These are phyloP conservation scores for Crocodylus rhombifer DNA, from an alignment of 2,797 vertebrate genomes.

Conservation along the genomic window DNA sequence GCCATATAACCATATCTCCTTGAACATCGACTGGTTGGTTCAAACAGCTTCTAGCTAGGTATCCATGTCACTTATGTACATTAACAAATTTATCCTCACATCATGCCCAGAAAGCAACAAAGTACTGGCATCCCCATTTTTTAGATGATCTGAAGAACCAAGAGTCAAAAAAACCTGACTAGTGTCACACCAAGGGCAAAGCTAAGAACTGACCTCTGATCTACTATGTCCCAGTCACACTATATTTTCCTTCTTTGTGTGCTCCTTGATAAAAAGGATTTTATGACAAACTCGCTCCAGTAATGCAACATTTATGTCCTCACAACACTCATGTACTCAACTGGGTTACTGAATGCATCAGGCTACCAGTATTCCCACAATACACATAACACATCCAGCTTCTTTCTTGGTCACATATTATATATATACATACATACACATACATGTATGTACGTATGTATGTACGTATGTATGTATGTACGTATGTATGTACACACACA, in stretches of 20 bases:
- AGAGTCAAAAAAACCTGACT: background rate
- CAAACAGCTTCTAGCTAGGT: background rate
- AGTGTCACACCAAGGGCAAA: background rate
- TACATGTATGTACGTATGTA: no score
- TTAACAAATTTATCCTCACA: background rate
- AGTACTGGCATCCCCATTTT: background rate
- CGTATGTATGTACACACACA: no score
- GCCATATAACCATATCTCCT: background rate
- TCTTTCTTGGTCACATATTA: background rate
- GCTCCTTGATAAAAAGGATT: background rate
- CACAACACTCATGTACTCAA: background rate
- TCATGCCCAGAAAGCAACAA: background rate
- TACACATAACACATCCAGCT: no score
- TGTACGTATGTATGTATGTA: no score
- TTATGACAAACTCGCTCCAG: background rate
- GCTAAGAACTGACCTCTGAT: background rate
- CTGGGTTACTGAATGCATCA: fast-evolving
- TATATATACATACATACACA: no score
- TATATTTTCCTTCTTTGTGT: background rate
- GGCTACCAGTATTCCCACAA: background rate
- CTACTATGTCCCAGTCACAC: fast-evolving
- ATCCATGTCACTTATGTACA: fast-evolving
- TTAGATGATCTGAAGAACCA: background rate
- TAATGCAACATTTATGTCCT: background rate
- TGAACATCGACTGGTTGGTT: background rate